Conservation (phyloP, 2,888 invertebrate genomes). For the Thelaira solivaga region DNA sequence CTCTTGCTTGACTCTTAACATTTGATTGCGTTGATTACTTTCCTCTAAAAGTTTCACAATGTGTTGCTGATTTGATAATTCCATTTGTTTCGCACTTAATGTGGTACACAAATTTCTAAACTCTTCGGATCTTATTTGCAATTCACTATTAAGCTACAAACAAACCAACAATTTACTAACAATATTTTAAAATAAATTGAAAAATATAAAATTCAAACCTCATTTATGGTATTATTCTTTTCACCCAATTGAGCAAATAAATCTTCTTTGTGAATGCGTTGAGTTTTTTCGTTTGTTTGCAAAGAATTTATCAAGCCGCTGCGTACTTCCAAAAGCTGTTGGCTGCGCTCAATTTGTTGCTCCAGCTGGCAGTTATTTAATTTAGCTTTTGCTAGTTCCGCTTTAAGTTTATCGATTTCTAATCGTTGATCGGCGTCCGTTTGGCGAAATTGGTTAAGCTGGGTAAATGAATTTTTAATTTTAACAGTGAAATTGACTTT, state of each 20-base stretch:
- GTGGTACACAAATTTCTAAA: conserved; percentile 69
- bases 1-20: conserved; percentile 70
- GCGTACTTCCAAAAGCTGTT: conserved; percentile 68
- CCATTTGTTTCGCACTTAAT: conserved; percentile 69
- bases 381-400: conserved; percentile 65
- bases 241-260: conserved; percentile 68
- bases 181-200: neutral
- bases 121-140: conserved; percentile 69
- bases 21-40: conserved; percentile 68
- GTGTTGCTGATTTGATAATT: conserved; percentile 70
- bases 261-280: conserved; percentile 67
- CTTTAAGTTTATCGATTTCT: conserved; percentile 66
- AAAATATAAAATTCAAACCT: conserved; percentile 61
- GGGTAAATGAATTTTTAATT: neutral
- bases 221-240: conserved; percentile 65
- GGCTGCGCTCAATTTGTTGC: conserved; percentile 68
- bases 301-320: conserved; percentile 70
- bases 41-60: conserved; percentile 72
- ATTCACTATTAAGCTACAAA: conserved; percentile 69
- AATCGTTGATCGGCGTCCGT: conserved; percentile 63
- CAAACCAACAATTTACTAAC: neutral
- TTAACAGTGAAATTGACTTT: neutral
- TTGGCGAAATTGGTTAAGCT: conserved; percentile 59
- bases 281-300: conserved; percentile 69
- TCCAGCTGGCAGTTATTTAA: conserved; percentile 66